Base-by-base conservation (phyloP, 2,113 vertebrate genomes). In the Brachyhypopomus gauderio region DNA sequence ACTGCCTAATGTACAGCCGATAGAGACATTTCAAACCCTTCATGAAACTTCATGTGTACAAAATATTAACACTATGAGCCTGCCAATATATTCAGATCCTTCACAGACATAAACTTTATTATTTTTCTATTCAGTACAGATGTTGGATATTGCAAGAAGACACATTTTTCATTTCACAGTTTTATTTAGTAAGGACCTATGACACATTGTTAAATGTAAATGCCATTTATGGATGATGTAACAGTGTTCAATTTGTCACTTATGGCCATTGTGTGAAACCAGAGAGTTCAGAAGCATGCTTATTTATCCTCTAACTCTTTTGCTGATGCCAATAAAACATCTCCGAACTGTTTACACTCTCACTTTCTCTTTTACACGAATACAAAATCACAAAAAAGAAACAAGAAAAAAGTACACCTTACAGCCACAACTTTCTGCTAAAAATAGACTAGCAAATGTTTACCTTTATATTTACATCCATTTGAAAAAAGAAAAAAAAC, bases 291-390 rank as follows among this genome's bases (percentile, higher is more conserved):
- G 48, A 62, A 86, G 93, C 93, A 94, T 93, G 92, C 88, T 89
- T 91, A 88, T 83, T 77, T 85, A 69, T 69, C 64, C 70, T 30
- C 30, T 71, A 79, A 80, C 88, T 89, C 89, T 86, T 92, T 92
- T 93, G 91, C 91, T 92, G 89, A 93, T 92, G 92, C 90, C 88
- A 94, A 92, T 93, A 94, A 94, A 94, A 91, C 86, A 88, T 87
- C 55, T 88, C 88, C 72, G 85, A 91, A 87, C 9, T 27, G 5
- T 67, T 48, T 2, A 22, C n/a, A 19, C 38, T 78, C 34, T 11
- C 30, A 30, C 23, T 8, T 66, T 56, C 72, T 71, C 67, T 48
- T 80, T 38, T 78, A 9, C 60, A 66, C 2, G 58, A 34, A 23
- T 36, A 7, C 19, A 45, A 38, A 11, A 20, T 25, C 64, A 58